These are phyloP conservation scores for Augochlorella aurata DNA, from an alignment of 2,888 invertebrate genomes.

Conservation along the genomic window DNA sequence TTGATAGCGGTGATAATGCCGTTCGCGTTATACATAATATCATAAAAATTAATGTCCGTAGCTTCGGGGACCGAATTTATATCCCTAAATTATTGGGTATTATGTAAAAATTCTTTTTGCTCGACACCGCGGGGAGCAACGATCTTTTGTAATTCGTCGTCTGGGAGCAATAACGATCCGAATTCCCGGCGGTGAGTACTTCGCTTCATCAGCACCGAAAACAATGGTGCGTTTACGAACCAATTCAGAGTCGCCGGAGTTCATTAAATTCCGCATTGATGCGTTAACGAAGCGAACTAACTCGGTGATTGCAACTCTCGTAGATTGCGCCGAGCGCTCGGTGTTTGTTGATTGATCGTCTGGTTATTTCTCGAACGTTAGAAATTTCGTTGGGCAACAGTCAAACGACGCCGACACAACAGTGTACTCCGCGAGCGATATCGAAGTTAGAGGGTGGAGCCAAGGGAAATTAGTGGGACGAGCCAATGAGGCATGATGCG, in stretches of 20 bases:
- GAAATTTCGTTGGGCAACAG: background rate
- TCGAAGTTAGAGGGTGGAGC: background rate
- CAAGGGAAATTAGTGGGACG: background rate
- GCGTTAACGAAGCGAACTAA: slow-evolving; percentile 17
- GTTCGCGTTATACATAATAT: background rate
- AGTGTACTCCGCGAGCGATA: background rate
- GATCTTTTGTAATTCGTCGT: background rate
- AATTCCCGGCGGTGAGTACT: background rate
- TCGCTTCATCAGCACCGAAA: slow-evolving; percentile 15
- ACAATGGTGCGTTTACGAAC: slow-evolving; percentile 40
- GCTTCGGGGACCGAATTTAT: background rate
- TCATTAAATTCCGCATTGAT: slow-evolving; percentile 23
- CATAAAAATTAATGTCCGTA: slow-evolving; percentile 1
- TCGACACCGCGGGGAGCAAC: background rate
- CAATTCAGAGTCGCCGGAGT: slow-evolving; percentile 28
- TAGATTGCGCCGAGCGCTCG: background rate
- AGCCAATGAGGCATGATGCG: background rate
- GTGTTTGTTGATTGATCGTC: background rate
- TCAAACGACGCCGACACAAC: background rate
- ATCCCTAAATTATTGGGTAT: background rate
- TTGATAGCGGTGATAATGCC: background rate
- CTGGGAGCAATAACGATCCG: background rate
- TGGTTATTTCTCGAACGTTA: background rate
- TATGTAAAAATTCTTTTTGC: background rate
- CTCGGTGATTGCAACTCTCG: background rate